phyloP scores from a whole-genome alignment of 1,140 invertebrate species.

The Ceratina australensis region DNA sequence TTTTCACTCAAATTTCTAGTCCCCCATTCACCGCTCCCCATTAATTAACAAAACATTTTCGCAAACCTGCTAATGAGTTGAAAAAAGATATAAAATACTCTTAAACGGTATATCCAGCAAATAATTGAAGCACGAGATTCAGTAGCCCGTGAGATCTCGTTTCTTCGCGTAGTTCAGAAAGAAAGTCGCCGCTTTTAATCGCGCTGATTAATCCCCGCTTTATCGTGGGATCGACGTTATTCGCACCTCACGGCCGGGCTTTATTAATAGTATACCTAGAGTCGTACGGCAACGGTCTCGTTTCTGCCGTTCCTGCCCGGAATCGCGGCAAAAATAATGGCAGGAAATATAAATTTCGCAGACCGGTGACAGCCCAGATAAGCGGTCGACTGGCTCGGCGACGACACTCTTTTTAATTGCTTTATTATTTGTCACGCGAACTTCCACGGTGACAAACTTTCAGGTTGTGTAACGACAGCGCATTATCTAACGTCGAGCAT shows the following conservation, averaged over 20 bases:
- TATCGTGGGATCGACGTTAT: constrained; percentile 21
- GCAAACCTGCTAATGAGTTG: too few species aligned
- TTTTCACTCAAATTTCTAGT: neutral
- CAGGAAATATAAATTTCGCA: constrained; percentile 41
- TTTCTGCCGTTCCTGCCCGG: constrained; percentile 4
- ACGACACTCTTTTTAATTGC: constrained; percentile 40
- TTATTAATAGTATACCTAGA: neutral
- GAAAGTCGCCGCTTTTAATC: neutral
- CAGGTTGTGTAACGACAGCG: too few species aligned
- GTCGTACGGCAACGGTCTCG: constrained; percentile 20
- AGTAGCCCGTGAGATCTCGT: neutral
- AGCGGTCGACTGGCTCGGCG: neutral
- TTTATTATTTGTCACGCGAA: constrained; percentile 26
- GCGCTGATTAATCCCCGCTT: constrained; percentile 20
- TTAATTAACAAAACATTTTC: neutral
- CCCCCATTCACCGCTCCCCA: too few species aligned
- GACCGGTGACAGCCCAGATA: constrained; percentile 19
- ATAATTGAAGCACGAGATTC: neutral
- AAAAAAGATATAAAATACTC: neutral
- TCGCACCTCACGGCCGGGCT: constrained; percentile 12
- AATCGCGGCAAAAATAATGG: constrained; percentile 40
- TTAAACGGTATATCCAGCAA: too few species aligned
- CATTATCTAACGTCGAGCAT: too few species aligned
- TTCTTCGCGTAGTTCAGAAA: neutral
- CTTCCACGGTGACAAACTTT: too few species aligned